These are phyloP conservation scores for Marisa cornuarietis DNA, from an alignment of 1,140 invertebrate genomes.

Conservation along the genomic window DNA sequence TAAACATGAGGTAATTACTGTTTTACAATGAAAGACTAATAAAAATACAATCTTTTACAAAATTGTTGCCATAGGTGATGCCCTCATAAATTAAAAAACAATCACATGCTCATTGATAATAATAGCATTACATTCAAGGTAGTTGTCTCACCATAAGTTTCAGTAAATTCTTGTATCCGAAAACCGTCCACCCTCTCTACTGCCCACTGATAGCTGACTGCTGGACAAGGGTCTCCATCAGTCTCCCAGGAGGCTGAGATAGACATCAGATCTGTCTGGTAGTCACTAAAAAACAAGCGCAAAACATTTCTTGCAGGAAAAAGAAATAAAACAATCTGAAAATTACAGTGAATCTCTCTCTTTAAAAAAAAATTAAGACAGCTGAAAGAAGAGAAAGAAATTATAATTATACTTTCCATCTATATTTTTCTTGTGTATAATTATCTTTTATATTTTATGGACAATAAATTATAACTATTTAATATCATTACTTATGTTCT, in stretches of 20 bases:
- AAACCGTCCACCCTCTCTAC: constrained; percentile 25
- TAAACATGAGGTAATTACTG: too few relatives aligned
- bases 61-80: too few relatives aligned
- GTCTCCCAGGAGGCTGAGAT: constrained; percentile 20
- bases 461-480: background rate
- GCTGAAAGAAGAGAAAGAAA: background rate
- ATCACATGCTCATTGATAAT: too few relatives aligned
- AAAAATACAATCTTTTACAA: too few relatives aligned
- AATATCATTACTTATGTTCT: too few relatives aligned
- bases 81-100: too few relatives aligned
- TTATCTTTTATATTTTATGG: background rate
- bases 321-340: background rate
- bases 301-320: background rate
- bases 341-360: background rate
- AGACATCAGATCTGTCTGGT: constrained; percentile 23
- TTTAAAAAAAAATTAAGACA: background rate
- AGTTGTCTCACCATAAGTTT: constrained; percentile 18
- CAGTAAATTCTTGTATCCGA: constrained; percentile 15
- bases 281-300: constrained; percentile 19
- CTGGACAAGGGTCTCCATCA: constrained; percentile 26
- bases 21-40: too few relatives aligned
- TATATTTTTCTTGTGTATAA: background rate
- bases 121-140: too few relatives aligned
- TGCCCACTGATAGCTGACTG: constrained; percentile 20
- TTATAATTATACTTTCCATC: background rate